Evolutionary conservation across 2,888 invertebrate species (phyloP).

Genomic region (Lithophane semibrunnea): DNA sequence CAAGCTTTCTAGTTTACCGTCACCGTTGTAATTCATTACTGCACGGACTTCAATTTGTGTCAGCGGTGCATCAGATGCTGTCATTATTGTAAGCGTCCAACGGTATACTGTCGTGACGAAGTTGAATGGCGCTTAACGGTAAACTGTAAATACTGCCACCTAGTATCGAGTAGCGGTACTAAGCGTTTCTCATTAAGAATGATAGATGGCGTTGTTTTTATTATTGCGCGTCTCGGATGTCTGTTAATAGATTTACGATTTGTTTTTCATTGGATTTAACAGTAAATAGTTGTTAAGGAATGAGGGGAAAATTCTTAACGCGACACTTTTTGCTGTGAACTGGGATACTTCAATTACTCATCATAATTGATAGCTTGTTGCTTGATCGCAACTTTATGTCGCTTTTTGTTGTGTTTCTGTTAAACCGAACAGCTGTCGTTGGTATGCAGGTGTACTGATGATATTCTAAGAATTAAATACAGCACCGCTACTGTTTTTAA

Average conservation of each 20-base stretch:
- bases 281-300: constrained; percentile 46
- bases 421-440: background rate
- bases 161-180: constrained; percentile 86
- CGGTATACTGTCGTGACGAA: constrained; percentile 73
- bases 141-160: constrained; percentile 82
- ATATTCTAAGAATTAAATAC: constrained; percentile 20
- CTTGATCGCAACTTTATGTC: background rate
- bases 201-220: constrained; percentile 79
- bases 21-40: constrained; percentile 77
- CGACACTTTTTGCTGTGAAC: constrained; percentile 50
- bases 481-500: constrained; percentile 11
- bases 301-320: constrained; percentile 44
- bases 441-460: constrained; percentile 8
- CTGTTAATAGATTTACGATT: constrained; percentile 58
- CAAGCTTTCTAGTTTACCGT: constrained; percentile 61
- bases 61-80: constrained; percentile 76
- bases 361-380: constrained; percentile 51
- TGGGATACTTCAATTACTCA: constrained; percentile 57
- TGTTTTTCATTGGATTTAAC: constrained; percentile 58
- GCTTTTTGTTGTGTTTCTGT: constrained; percentile 35
- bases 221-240: constrained; percentile 42
- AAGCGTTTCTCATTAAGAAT: constrained; percentile 75
- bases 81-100: constrained; percentile 79
- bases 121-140: constrained; percentile 78
- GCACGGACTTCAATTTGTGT: constrained; percentile 79